Base-by-base conservation (phyloP, 2,797 vertebrate genomes). In the Lates japonicus region DNA sequence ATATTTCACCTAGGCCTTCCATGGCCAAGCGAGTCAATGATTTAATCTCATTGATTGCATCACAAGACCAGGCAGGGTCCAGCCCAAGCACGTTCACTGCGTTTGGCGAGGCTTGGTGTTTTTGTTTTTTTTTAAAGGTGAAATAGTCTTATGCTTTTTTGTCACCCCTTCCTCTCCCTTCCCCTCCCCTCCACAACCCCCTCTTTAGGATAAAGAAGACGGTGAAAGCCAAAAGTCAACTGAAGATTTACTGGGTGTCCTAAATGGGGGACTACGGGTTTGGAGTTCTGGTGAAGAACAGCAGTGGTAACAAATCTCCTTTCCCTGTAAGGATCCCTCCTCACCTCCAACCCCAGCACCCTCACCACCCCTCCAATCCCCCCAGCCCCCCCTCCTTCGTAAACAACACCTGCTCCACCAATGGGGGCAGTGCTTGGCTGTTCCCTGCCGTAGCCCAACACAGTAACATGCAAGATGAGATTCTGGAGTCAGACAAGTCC, bases 181-280 rank as follows among this genome's bases (percentile, higher is more conserved):
- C 25, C 33, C 51, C n/a, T 7, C 20, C 7, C 48, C 22, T 6
- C 61, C 31, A 64, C 6, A 29, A 33, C 33, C 17, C 51, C 57
- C 60, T 54, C 13, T 86, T 72, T 76, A 94, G 93, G 80, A 89
- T 85, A 93, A 92, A 90, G 85, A 90, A 93, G 73, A 88, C 74
- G 51, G 90, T 89, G 92, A 93, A 90, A 86, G 88, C 91, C 92
- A 92, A 90, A 92, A 88, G 87, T 90, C 78, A 87, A 81, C 82
- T 88, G 84, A 94, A 92, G 83, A 92, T 90, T 90, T 91, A 89
- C 91, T 89, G 87, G 93, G 91, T 87, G 92, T 95, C 92, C 96
- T 98, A 98, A 98, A 99, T 99, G 98, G 98, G 98, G 97, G 98
- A 99, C 98, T 99, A 99, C 98, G 98, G 98, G 96, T 99, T 99